These are phyloP conservation scores for Eupristina koningsbergeri DNA, from an alignment of 1,140 invertebrate species.

Conservation along the genomic window DNA sequence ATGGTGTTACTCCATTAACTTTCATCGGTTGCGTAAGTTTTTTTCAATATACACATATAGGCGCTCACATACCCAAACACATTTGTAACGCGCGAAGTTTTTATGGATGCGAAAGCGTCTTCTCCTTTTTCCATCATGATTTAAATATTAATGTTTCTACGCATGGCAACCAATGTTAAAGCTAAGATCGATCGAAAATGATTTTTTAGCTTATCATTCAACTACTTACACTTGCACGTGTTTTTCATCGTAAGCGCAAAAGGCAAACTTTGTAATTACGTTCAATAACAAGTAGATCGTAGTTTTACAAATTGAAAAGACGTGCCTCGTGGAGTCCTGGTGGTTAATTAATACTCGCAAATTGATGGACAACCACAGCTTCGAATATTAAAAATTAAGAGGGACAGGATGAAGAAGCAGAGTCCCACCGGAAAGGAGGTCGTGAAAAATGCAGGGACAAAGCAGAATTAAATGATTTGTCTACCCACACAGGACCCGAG, in stretches of 20 bases:
- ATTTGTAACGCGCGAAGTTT: too few species aligned
- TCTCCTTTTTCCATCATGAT: too few species aligned
- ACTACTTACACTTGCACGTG: too few species aligned
- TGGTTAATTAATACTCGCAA: background rate
- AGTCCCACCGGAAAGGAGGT: background rate
- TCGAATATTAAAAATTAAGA: background rate
- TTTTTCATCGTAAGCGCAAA: too few species aligned
- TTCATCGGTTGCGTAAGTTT: background rate
- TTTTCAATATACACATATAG: background rate
- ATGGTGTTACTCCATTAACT: background rate
- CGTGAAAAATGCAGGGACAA: background rate
- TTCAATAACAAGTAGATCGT: too few species aligned
- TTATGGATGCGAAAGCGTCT: too few species aligned
- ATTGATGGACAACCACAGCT: background rate
- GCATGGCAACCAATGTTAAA: background rate
- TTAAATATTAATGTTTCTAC: too few species aligned
- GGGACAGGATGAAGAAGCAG: background rate
- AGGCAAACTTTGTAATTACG: too few species aligned
- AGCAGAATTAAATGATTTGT: background rate
- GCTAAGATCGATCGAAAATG: background rate
- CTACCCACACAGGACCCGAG: background rate
- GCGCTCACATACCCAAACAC: too few species aligned
- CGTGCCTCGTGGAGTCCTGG: too few species aligned
- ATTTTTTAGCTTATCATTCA: background rate
- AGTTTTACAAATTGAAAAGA: too few species aligned